Conservation (phyloP, 2,797 vertebrate species). For the Channallabes apus region DNA sequence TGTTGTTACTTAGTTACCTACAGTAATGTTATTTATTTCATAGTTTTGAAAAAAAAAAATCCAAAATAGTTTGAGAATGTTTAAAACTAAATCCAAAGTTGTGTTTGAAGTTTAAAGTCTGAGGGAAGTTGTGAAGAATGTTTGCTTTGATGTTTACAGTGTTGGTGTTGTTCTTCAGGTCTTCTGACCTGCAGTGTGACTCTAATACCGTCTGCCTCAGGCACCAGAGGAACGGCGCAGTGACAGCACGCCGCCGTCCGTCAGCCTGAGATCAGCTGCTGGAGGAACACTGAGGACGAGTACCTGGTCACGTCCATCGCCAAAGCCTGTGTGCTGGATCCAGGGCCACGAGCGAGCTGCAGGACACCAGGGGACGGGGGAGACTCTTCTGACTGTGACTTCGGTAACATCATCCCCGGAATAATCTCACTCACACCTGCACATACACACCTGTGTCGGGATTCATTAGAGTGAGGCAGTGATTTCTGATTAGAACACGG, state of each 20-base stretch:
- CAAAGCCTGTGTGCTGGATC: too few species aligned
- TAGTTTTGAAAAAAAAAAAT: too few species aligned
- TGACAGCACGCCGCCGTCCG: slow-evolving; percentile 96
- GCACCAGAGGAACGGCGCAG: slow-evolving; percentile 89
- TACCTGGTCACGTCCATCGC: slow-evolving; percentile 94
- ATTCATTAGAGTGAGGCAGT: not conserved
- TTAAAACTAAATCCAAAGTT: too few species aligned
- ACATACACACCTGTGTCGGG: too few species aligned
- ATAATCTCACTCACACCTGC: too few species aligned
- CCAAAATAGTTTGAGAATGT: too few species aligned
- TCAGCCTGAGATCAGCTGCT: slow-evolving; percentile 99
- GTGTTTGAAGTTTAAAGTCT: not conserved
- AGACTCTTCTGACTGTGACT: too few species aligned
- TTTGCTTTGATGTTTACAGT: not conserved
- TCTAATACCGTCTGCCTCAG: slow-evolving; percentile 65
- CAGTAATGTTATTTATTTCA: too few species aligned
- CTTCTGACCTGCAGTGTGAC: not conserved
- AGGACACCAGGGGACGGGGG: too few species aligned
- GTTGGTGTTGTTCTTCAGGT: not conserved
- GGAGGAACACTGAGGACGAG: slow-evolving; percentile 96
- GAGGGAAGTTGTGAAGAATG: not conserved
- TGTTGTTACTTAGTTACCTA: too few species aligned
- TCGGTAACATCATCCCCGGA: too few species aligned
- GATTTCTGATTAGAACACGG: not conserved
- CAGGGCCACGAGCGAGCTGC: too few species aligned